Evolutionary conservation across 1,140 invertebrate genomes (phyloP).

Genomic region (Coelopa frigida): DNA sequence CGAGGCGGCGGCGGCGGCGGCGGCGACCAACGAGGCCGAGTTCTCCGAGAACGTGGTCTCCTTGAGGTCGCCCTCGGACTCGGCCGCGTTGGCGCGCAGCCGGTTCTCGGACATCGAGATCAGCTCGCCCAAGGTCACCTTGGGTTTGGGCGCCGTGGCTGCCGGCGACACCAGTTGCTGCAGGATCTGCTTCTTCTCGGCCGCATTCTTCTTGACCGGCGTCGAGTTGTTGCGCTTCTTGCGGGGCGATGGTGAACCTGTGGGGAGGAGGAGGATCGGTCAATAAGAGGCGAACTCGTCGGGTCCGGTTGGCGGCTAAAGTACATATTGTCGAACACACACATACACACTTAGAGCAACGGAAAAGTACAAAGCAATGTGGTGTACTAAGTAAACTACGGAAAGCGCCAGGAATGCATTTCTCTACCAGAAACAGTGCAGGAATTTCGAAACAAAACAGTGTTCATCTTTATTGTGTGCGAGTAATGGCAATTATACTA

Average conservation of each 20-base stretch:
- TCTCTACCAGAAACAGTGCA: too few relatives aligned
- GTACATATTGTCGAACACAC: neutral
- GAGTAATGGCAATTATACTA: too few relatives aligned
- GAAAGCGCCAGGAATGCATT: too few relatives aligned
- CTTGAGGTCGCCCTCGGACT: slow-evolving; percentile 34
- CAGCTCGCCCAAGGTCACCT: slow-evolving; percentile 57
- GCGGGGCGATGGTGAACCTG: slow-evolving; percentile 61
- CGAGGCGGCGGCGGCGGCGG: slow-evolving; percentile 46
- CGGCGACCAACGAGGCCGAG: slow-evolving; percentile 36
- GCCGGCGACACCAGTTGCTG: slow-evolving; percentile 58
- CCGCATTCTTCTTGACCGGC: slow-evolving; percentile 59
- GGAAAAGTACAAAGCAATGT: too few relatives aligned
- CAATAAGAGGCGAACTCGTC: too few relatives aligned
- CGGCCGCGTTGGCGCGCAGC: slow-evolving; percentile 10
- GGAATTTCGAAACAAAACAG: too few relatives aligned
- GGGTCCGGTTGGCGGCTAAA: neutral
- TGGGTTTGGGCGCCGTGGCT: slow-evolving; percentile 25
- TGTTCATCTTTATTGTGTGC: neutral
- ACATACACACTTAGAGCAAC: neutral
- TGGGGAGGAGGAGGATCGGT: neutral
- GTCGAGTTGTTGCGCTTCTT: slow-evolving; percentile 67
- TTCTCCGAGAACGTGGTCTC: slow-evolving; percentile 54
- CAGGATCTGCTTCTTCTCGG: slow-evolving; percentile 66
- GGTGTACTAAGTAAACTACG: too few relatives aligned
- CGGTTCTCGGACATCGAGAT: slow-evolving; percentile 59